phyloP scores from a whole-genome alignment of 2,797 vertebrate species.

The Acipenser transmontanus region DNA sequence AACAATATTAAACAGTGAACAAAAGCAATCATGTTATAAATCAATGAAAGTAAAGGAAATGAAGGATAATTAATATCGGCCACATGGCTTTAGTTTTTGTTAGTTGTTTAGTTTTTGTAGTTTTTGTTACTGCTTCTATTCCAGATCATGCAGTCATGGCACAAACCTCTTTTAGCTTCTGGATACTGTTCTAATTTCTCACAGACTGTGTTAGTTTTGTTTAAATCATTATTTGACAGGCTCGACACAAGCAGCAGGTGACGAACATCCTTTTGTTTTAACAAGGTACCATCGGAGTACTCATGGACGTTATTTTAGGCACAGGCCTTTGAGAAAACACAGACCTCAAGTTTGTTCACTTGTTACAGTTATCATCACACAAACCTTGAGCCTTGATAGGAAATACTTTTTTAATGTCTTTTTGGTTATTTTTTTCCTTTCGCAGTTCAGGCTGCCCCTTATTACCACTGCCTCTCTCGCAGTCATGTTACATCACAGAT shows the following conservation, averaged over 20 bases:
- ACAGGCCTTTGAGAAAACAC: background rate
- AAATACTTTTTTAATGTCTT: background rate
- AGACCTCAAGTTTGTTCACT: background rate
- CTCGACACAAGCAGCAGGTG: background rate
- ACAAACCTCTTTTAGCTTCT: background rate
- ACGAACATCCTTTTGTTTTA: conserved; percentile 1
- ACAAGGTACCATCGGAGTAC: background rate
- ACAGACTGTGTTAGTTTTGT: background rate
- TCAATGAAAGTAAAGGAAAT: too few species aligned
- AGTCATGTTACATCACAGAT: conserved; percentile 4
- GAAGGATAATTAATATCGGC: too few species aligned
- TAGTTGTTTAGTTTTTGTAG: too few species aligned
- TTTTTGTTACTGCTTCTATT: background rate
- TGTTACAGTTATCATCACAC: background rate
- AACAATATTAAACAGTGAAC: too few species aligned
- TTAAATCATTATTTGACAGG: background rate
- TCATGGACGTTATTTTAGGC: background rate
- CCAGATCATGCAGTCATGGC: background rate
- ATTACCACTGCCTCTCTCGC: background rate
- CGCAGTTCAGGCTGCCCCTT: background rate
- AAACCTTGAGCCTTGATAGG: background rate
- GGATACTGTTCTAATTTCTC: background rate
- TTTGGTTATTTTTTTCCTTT: background rate
- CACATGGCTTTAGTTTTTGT: too few species aligned
- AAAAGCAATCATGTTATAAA: too few species aligned